phyloP scores from a whole-genome alignment of 2,797 vertebrate species.

The Takifugu rubripes region DNA sequence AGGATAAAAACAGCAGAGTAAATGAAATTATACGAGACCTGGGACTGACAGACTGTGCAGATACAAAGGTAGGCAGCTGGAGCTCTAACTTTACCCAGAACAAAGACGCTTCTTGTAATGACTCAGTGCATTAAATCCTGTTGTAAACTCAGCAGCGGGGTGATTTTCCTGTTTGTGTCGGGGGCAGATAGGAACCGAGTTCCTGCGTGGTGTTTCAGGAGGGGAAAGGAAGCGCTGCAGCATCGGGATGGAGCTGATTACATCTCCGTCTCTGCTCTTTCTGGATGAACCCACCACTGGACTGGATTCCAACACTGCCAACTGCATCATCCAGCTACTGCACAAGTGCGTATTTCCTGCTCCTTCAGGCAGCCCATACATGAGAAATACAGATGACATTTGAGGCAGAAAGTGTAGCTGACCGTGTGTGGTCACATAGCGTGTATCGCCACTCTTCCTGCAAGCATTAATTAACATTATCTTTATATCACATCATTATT shows the following conservation, averaged over 20 bases:
- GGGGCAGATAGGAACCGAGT: conserved; percentile 77
- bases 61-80: conserved; percentile 67
- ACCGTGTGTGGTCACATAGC: background rate
- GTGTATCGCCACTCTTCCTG: background rate
- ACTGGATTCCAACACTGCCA: conserved; percentile 77
- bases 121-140: too few species aligned
- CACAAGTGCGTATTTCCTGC: conserved; percentile 42
- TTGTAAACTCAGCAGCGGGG: background rate
- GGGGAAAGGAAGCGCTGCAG: conserved; percentile 80
- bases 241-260: conserved; percentile 79
- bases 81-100: background rate
- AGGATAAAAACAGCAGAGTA: conserved; percentile 66
- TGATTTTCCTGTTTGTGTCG: background rate
- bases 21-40: conserved; percentile 68
- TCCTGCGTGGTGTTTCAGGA: conserved; percentile 77
- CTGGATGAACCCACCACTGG: conserved; percentile 81
- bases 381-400: conserved; percentile 3
- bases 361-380: background rate
- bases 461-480: conserved; percentile 7
- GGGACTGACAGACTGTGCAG: conserved; percentile 70
- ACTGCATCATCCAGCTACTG: conserved; percentile 67
- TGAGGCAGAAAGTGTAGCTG: conserved; percentile 1
- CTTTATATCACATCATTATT: background rate
- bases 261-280: conserved; percentile 73
- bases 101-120: too few species aligned